Conservation (phyloP, 2,888 invertebrate species). For the Epirrhoe alternata region DNA sequence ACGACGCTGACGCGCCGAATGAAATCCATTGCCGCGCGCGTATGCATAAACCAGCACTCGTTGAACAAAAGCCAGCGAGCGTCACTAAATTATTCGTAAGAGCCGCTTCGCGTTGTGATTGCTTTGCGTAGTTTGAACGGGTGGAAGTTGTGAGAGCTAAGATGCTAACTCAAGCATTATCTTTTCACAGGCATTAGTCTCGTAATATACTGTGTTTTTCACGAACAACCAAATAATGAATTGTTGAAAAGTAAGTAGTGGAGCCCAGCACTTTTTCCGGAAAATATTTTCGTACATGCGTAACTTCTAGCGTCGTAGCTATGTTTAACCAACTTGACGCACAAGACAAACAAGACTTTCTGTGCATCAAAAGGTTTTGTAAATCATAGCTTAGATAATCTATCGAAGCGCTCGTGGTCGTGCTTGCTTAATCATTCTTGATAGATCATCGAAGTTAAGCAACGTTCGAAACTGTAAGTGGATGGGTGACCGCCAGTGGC, state of each 20-base stretch:
- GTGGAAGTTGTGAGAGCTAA: constrained; percentile 18
- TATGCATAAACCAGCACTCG: constrained; percentile 42
- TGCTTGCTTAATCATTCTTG: too few species aligned
- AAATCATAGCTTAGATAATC: too few species aligned
- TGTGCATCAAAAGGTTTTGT: too few species aligned
- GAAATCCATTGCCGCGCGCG: constrained; percentile 36
- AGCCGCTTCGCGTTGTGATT: constrained; percentile 37
- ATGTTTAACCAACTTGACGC: too few species aligned
- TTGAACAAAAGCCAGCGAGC: constrained; percentile 36
- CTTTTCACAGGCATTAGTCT: constrained; percentile 1
- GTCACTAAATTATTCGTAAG: constrained; percentile 41
- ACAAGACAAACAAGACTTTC: too few species aligned
- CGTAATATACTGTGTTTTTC: constrained; percentile 1
- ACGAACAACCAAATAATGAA: not conserved
- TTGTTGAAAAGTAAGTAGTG: not conserved
- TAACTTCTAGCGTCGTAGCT: not conserved
- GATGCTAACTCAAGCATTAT: constrained; percentile 14
- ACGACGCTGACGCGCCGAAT: constrained; percentile 37
- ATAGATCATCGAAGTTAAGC: too few species aligned
- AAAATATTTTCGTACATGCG: not conserved
- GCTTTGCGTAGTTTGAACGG: constrained; percentile 33
- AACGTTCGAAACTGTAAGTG: too few species aligned
- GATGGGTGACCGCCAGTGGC: too few species aligned
- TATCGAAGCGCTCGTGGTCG: too few species aligned
- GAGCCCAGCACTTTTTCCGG: too few species aligned